Base-by-base conservation (phyloP, 1,140 invertebrate genomes). In the Ostrea edulis region DNA sequence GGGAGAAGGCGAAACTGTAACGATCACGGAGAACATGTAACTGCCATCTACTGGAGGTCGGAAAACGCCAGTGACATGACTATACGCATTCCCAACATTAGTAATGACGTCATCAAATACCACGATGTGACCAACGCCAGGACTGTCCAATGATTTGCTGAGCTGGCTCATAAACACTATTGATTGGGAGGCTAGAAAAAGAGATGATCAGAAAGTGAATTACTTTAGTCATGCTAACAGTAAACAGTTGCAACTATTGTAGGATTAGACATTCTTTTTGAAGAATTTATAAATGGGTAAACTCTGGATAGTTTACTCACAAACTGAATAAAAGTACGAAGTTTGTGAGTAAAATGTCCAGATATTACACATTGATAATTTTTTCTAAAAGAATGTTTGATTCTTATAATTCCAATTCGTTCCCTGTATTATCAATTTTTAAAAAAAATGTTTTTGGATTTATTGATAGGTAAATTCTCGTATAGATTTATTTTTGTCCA, bases 71-170 rank as follows among this genome's bases (percentile, higher is more conserved):
- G 68, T 77, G 29, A 77, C 68, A 9, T 25, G 3, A 12, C 68
- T 77, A 25, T 77, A 77, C 22, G 68, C 68, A 77, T 77, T 22
- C 11, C 68, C 68, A 25, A 77, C 68, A 77, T 77, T 77, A 14
- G 68, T 77, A 77, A 77, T 77, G 25, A 25, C 25, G 11, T 77
- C 68, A 77, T 77, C 68, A 29, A 77, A 77, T 14, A 35, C 68
- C 12, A 77, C 68, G 7, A 35, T 77, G 14, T 77, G 68, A 44
- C 25, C 29, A 1, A 14, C 35, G 25, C 22, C 25, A 9, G 68
- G 68, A 12, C 35, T 44, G 14, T 14, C 7, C 11, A 77, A 35
- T 29, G 22, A 29, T 25, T 29, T 25, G 29, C 68, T 77, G 25
- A 77, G 11, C 25, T 77, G 68, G 25, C 68, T 77, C 68, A 77